These are phyloP conservation scores for Luperina testacea DNA, from an alignment of 2,888 invertebrate genomes.

Conservation along the genomic window DNA sequence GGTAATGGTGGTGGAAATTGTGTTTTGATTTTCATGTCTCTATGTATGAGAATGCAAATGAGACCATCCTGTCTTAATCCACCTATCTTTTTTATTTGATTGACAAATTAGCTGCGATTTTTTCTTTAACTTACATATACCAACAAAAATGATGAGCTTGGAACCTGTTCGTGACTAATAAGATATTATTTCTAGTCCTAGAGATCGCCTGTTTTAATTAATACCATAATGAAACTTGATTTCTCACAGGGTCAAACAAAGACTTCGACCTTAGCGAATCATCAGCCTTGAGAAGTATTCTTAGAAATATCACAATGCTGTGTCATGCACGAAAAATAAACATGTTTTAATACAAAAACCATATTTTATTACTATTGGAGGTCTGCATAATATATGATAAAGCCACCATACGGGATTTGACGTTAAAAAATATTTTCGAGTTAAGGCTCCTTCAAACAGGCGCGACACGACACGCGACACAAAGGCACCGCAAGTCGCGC, in stretches of 20 bases:
- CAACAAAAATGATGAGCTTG: not conserved
- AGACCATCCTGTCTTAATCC: not conserved
- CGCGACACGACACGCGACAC: too few relatives aligned
- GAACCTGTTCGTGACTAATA: slow-evolving; percentile 6
- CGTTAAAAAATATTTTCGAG: not conserved
- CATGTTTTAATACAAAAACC: slow-evolving; percentile 3
- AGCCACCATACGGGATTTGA: not conserved
- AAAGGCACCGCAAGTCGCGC: too few relatives aligned
- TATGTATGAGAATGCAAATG: not conserved
- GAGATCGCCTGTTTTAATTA: slow-evolving; percentile 23
- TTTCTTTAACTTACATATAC: not conserved
- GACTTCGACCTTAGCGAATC: slow-evolving; percentile 45
- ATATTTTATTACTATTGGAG: not conserved
- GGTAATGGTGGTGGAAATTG: not conserved
- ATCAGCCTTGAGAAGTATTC: slow-evolving; percentile 53
- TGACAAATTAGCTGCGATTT: slow-evolving; percentile 21
- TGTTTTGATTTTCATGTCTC: not conserved
- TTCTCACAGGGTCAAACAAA: slow-evolving; percentile 36
- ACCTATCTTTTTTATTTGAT: not conserved
- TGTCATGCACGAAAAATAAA: slow-evolving; percentile 41
- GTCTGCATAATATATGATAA: too few relatives aligned
- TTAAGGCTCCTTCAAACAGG: too few relatives aligned
- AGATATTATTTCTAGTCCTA: not conserved
- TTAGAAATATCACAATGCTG: slow-evolving; percentile 36
- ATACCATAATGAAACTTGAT: slow-evolving; percentile 20